phyloP scores from a whole-genome alignment of 2,113 vertebrate genomes.

The Boleophthalmus pectinirostris region DNA sequence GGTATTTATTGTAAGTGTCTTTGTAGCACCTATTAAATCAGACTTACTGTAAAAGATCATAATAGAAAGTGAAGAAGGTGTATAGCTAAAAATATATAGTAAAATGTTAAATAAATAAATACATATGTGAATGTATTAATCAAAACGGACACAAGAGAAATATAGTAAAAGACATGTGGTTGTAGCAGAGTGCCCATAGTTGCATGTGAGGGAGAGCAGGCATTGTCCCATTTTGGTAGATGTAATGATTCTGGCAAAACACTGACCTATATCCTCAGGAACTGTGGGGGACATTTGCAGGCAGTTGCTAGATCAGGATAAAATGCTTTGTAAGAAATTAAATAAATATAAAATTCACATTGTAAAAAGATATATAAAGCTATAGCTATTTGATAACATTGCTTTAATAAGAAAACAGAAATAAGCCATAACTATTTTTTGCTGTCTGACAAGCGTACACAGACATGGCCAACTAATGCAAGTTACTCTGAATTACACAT shows the following conservation, averaged over 20 bases:
- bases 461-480: too few species aligned
- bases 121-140: background rate
- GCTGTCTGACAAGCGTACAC: too few species aligned
- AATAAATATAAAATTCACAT: background rate
- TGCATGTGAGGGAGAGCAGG: background rate
- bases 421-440: too few species aligned
- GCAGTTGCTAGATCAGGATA: background rate
- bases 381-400: background rate
- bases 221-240: constrained; percentile 3
- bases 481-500: too few species aligned
- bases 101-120: background rate
- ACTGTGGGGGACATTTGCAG: constrained; percentile 1
- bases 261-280: constrained; percentile 4
- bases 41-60: too few species aligned
- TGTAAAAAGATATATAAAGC: background rate
- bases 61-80: too few species aligned
- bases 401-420: too few species aligned
- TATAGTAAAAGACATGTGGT: too few species aligned
- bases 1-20: background rate
- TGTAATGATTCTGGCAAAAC: constrained; percentile 9
- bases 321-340: background rate
- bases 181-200: background rate
- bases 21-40: too few species aligned
- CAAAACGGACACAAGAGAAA: too few species aligned
- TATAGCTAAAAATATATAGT: too few species aligned